Conservation (phyloP, 2,797 vertebrate species). For the Sarcophilus harrisii region DNA sequence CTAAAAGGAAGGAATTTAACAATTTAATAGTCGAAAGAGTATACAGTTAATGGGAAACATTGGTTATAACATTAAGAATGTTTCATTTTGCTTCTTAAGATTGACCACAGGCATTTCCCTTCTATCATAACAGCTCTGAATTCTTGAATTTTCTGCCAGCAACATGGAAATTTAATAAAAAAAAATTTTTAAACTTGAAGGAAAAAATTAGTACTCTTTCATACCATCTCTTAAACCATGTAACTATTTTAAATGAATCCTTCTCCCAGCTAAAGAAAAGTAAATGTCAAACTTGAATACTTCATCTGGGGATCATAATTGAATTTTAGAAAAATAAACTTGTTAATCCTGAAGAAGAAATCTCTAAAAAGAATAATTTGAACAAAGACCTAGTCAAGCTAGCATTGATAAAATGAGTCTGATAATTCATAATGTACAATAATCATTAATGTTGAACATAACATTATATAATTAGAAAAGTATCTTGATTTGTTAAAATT, state of each 20-base stretch:
- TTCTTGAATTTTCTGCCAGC: slow-evolving; percentile 52
- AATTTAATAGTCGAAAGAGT: neutral
- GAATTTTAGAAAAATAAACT: slow-evolving; percentile 25
- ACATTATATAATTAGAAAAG: slow-evolving; percentile 22
- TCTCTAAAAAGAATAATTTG: slow-evolving; percentile 5
- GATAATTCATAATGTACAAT: slow-evolving; percentile 15
- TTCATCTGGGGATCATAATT: neutral
- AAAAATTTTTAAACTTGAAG: slow-evolving; percentile 40
- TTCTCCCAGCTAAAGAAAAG: slow-evolving; percentile 14
- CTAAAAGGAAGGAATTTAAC: neutral
- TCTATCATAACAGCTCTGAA: slow-evolving; percentile 20
- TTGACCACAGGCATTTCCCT: neutral
- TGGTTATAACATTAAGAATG: neutral
- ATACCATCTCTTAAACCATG: neutral
- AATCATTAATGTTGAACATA: slow-evolving; percentile 26
- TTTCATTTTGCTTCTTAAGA: neutral
- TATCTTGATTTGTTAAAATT: neutral
- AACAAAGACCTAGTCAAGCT: neutral
- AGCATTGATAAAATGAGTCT: neutral
- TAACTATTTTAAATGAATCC: slow-evolving; percentile 18
- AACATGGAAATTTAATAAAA: slow-evolving; percentile 41
- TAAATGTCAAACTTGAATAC: slow-evolving; percentile 7
- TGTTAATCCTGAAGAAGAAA: slow-evolving; percentile 30
- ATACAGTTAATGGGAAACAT: neutral
- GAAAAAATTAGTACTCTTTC: slow-evolving; percentile 28